These are phyloP conservation scores for Harmothoe impar DNA, from an alignment of 2,888 invertebrate species.

Conservation along the genomic window DNA sequence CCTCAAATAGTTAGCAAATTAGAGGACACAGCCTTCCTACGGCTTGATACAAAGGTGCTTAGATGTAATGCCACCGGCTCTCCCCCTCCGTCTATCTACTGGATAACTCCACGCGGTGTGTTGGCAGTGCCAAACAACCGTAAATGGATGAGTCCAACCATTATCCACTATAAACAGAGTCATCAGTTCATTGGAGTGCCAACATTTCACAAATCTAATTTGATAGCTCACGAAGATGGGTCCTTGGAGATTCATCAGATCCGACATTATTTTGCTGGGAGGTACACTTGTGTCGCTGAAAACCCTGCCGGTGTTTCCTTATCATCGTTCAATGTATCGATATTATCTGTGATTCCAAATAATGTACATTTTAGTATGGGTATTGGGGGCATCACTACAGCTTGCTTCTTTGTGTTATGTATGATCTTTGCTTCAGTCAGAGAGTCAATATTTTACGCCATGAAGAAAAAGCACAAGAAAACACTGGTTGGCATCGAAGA, in stretches of 20 bases:
- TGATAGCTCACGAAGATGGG: constrained; percentile 56
- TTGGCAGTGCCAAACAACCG: constrained; percentile 25
- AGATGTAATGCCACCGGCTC: constrained; percentile 64
- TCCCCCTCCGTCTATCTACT: constrained; percentile 65
- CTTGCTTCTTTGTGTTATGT: constrained; percentile 72
- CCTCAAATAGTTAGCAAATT: not conserved
- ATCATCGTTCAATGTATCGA: constrained; percentile 69
- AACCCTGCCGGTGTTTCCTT: constrained; percentile 72
- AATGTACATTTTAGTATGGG: constrained; percentile 72
- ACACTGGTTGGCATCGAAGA: not conserved
- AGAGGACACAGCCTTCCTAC: not conserved
- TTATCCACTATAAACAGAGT: not conserved
- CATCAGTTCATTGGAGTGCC: constrained; percentile 40
- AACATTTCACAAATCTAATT: not conserved
- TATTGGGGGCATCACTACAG: constrained; percentile 72
- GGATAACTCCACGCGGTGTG: constrained; percentile 66
- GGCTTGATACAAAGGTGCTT: constrained; percentile 47
- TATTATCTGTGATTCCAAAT: constrained; percentile 68
- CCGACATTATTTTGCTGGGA: constrained; percentile 52
- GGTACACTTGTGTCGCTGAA: constrained; percentile 64
- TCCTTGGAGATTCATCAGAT: constrained; percentile 23
- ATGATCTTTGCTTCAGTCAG: constrained; percentile 69
- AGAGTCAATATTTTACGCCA: not conserved
- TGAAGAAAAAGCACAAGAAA: not conserved
- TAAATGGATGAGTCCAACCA: constrained; percentile 43